phyloP scores from a whole-genome alignment of 23 tunicate genomes.

The Aplidium turbinatum region DNA sequence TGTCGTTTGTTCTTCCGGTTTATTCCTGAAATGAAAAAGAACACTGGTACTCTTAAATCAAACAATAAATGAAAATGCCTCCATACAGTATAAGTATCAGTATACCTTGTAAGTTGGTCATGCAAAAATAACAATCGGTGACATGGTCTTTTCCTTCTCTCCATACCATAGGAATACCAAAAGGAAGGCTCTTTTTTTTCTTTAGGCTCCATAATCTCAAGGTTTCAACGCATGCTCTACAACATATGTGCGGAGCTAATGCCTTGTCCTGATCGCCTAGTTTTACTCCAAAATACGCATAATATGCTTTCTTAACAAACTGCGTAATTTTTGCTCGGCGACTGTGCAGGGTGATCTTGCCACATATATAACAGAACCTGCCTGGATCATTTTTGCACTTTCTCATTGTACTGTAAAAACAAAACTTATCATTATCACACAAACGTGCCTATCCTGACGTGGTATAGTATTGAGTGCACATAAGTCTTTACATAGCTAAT shows the following conservation, averaged over 20 bases:
- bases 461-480: too few relatives aligned
- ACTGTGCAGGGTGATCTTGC: too few relatives aligned
- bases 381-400: too few relatives aligned
- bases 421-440: too few relatives aligned
- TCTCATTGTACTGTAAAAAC: too few relatives aligned
- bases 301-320: too few relatives aligned
- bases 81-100: neutral
- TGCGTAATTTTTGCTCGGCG: too few relatives aligned
- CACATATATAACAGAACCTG: too few relatives aligned
- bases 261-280: neutral
- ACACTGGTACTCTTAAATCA: too few relatives aligned
- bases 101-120: slow-evolving; percentile 38
- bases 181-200: slow-evolving; percentile 30
- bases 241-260: slow-evolving; percentile 9
- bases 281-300: neutral
- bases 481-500: too few relatives aligned
- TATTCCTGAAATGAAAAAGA: slow-evolving; percentile 24
- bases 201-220: slow-evolving; percentile 27
- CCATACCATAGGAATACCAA: slow-evolving; percentile 42
- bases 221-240: slow-evolving; percentile 29
- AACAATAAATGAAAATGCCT: too few relatives aligned
- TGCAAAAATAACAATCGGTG: slow-evolving; percentile 36
- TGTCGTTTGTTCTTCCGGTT: slow-evolving; percentile 11
- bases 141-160: slow-evolving; percentile 38
- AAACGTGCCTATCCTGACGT: too few relatives aligned